Base-by-base conservation (phyloP, 2,888 invertebrate genomes). In the Temnothorax ravouxi region DNA sequence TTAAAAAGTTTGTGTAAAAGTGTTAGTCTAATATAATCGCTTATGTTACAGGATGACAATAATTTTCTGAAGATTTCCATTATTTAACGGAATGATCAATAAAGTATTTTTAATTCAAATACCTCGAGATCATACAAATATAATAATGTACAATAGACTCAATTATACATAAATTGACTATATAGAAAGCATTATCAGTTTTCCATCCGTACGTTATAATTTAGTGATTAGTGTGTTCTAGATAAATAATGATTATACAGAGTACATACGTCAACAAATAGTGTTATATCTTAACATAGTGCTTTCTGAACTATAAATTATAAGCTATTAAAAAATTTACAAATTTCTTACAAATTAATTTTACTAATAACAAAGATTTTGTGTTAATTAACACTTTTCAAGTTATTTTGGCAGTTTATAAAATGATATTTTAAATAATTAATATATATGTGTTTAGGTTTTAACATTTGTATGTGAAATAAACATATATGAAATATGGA, bases 11-110 rank as follows among this genome's bases (percentile, higher is more conserved):
- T 21, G 3, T 6, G 18, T 52, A 50, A 50, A 52, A 44, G 15
- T 76, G 18, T 2, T 25, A 34, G 38, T 41, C 11, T 71, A 71
- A 79, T 47, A 18, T 47, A 71, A 47, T 18, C 21, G 56, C 34
- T 72, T 79, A 56, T 59, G 71, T 80, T 80, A 61, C 79, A 80
- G 79, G 9, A 80, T 21, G 79, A 80, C 79, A 80, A 80, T 80
- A 80, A 80, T 80, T 80, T 72, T 59, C 9, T 47, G 72, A 25
- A 61, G 59, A 18, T 44, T 71, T 80, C 59, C 59, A 72, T 50
- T 38, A 25, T 47, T 61, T 25, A 59, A 61, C 72, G 69, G 71
- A 71, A 79, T 71, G 0, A 50, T 61, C 13, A 59, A 61, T 80
- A 50, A 72, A 72, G 13, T 38, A 71, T 61, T 72, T 72, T 72